Percentiles rank a stretch among this genome's conserved stretches.
Conservation (phyloP, 2,797 vertebrate genomes). For the Intellagama lesueurii region DNA sequence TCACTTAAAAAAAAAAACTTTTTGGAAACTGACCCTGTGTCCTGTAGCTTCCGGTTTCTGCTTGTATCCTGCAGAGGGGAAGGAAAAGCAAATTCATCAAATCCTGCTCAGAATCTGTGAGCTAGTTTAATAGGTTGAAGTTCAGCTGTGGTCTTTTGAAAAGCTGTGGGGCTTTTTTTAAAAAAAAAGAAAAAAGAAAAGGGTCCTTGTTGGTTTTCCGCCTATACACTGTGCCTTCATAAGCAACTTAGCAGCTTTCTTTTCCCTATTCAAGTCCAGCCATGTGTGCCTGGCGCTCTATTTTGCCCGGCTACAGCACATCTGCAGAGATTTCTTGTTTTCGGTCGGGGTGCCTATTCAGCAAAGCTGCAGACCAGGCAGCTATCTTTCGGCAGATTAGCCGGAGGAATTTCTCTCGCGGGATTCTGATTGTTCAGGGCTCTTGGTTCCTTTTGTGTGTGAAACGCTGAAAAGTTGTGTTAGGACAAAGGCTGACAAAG, state of each 20-base stretch:
- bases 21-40: background rate
- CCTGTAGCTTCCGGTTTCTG: conserved; percentile 9
- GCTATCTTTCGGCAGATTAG: conserved; percentile 85
- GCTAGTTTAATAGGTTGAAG: conserved; percentile 30
- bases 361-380: conserved; percentile 71
- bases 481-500: conserved; percentile 80
- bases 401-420: conserved; percentile 81
- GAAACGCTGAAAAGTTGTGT: conserved; percentile 76
- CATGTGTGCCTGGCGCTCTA: conserved; percentile 65
- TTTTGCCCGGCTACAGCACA: conserved; percentile 35
- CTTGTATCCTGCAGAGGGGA: background rate
- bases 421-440: conserved; percentile 81
- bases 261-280: conserved; percentile 69
- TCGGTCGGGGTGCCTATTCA: conserved; percentile 76
- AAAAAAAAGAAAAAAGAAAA: background rate
- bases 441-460: conserved; percentile 79
- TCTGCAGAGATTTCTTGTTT: conserved; percentile 60
- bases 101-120: conserved; percentile 6
- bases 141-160: conserved; percentile 17
- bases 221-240: conserved; percentile 2
- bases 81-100: background rate
- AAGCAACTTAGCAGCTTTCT: conserved; percentile 48
- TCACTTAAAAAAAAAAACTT: background rate
- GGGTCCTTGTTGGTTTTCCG: conserved; percentile 12
- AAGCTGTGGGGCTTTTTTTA: conserved; percentile 10